Base-by-base conservation (phyloP, 2,113 vertebrate genomes). In the Periophthalmodon schlosseri region DNA sequence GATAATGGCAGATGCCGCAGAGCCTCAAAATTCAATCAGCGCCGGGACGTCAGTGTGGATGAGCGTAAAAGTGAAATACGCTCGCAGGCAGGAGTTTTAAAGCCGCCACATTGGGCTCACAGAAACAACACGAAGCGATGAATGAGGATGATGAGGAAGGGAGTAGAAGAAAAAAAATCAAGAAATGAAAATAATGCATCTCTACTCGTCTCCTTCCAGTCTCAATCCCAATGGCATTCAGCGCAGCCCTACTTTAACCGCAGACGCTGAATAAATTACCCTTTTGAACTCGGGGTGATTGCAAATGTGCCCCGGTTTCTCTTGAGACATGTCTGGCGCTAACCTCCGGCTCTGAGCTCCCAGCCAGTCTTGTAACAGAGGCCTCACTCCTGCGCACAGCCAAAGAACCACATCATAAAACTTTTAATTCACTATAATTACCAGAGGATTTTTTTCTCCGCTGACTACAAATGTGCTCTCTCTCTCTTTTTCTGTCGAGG, bases 11-110 rank as follows among this genome's bases (percentile, higher is more conserved):
- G 89, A 85, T 83, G 83, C 89, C 49, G 89, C 88, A 86, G 90
- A 83, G 91, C 87, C 89, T 92, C 91, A 93, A 92, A 92, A 93
- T 94, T 93, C 92, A 92, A 94, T 94, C 91, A 93, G 87, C 87
- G 83, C 83, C 63, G 75, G 74, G 81, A 87, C 86, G 89, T 91
- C 90, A 92, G 84, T 81, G 88, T 66, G 84, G 88, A 92, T 89
- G 87, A 93, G 89, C 82, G 90, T 89, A 92, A 91, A 91, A 92
- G 88, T 91, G 88, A 92, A 92, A 92, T 90, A 92, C 85, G 83
- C 86, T 89, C 68, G 69, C 75, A 73, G 74, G 86, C 85, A 86
- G 84, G 87, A 74, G 88, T 85, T 91, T 65, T 89, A 92, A 90
- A 90, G 90, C 89, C 73, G 84, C 86, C 86, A 77, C 86, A 78